Base-by-base conservation (phyloP, 2,888 invertebrate genomes). In the Melipona bicolor region DNA sequence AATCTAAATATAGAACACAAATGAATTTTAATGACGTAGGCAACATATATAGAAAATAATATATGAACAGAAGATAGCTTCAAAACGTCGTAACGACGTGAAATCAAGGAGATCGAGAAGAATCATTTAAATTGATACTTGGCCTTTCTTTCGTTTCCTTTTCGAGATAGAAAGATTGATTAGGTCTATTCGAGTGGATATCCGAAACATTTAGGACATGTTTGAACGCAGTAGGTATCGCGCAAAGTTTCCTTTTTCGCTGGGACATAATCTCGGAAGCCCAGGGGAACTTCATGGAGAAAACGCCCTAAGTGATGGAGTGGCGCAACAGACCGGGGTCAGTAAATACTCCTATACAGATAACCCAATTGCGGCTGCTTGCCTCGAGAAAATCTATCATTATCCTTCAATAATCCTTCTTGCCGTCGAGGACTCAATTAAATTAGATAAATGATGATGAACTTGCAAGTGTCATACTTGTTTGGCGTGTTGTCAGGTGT, bases 301-400 rank as follows among this genome's bases (percentile, higher is more conserved):
- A 79, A 90, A 86, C 70, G 69, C 86, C 85, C 90, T 93, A 93
- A 93, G 91, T 93, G 93, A 93, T 93, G 91, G 92, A 93, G 93
- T 91, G 88, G 88, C 84, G 85, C 81, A 79, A 77, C 77, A 79
- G 67, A 62, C 65, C 62, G 71, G 73, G 70, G 72, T 71, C 75
- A 69, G 74, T 77, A 83, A 88, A 87, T 88, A 77, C 87, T 43
- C 50, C 68, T 54, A 67, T 64, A 78, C 76, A 74, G 75, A 67
- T 79, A 85, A 79, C 81, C 79, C 79, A 85, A 83, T 78, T 85
- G 72, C 61, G 77, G 68, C 54, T 61, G 59, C 77, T 70, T 72
- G 72, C 72, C 62, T n/a, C 68, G 61, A 79, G 84, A 80, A 88
- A 82, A 88, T 88, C 88, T 84, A 88, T 89, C 86, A 89, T 89